Base-by-base conservation (phyloP, 1,140 invertebrate genomes). In the Andrena cerasifolii region DNA sequence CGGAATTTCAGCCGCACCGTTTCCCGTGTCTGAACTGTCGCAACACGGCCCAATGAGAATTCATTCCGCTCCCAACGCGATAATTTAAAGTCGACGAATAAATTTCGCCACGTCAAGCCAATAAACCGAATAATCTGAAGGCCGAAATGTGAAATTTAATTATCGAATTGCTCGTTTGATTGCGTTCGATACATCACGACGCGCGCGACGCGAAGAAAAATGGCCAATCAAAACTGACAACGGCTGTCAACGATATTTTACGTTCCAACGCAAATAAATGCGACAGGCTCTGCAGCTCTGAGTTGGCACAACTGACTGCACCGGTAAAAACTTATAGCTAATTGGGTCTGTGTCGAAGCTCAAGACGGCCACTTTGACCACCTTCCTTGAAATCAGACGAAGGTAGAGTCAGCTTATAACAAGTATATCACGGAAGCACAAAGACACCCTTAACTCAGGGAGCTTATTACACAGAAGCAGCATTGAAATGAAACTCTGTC, bases 81-180 rank as follows among this genome's bases (percentile, higher is more conserved):
- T 61, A 61, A 61, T 61, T 40, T 14, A 40, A 43, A 14, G 40
- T 24, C 8, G n/a, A 10, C 3, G 33, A n/a, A 36, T 61, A 61
- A 40, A 61, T 21, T 61, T 40, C 21, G 33, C 10, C 33, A 36
- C 58, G 58, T 40, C 58, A 16, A 16, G 24, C 36, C 58, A 24
- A 43, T 61, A 40, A 24, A 43, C 21, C 16, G 58, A 61, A 61
- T 61, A 21, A 40, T 61, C 58, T n/a, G 7, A 10, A 40, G 18
- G 58, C 2, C 16, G 58, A 61, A 31, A 56, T 31, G 53, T 16
- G 26, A 31, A 61, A 61, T 61, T 61, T 24, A 61, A 40, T 61
- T 7, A 24, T 61, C 58, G 58, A 12, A 40, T 61, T 61, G 36
- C 24, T 61, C 33, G 58, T 16, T 40, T n/a, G 58, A 61, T 61